These are phyloP conservation scores for Caenorhabditis sulstoni DNA, from an alignment of 2,888 invertebrate genomes.

Conservation along the genomic window DNA sequence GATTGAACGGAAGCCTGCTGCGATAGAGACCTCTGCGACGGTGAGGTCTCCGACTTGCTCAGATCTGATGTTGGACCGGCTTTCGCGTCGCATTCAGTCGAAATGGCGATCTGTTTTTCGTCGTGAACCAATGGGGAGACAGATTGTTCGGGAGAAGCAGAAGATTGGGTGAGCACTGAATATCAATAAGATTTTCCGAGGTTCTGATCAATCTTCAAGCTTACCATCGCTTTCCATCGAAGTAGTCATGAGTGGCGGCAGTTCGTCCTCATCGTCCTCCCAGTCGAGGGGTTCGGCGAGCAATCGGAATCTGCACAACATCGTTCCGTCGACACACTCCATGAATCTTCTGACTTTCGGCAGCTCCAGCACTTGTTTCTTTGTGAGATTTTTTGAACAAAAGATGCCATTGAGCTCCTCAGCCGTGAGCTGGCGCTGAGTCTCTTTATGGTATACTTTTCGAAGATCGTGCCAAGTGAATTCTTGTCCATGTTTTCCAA, in stretches of 20 bases:
- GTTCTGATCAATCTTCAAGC: too few species aligned
- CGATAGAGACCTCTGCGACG: conserved; percentile 36
- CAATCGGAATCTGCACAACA: conserved; percentile 51
- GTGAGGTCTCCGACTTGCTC: conserved; percentile 48
- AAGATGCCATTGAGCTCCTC: conserved; percentile 59
- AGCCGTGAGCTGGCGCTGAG: conserved; percentile 45
- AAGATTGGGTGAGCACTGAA: conserved; percentile 25
- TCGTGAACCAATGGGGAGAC: conserved; percentile 8
- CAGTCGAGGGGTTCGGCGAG: conserved; percentile 20
- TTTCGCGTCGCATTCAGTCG: conserved; percentile 52
- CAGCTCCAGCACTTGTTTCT: conserved; percentile 50
- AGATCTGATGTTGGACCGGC: conserved; percentile 54
- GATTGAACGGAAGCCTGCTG: conserved; percentile 48
- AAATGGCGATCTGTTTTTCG: conserved; percentile 41
- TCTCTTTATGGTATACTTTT: conserved; percentile 58
- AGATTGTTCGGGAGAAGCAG: conserved; percentile 18
- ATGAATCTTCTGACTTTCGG: conserved; percentile 42
- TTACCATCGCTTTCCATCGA: conserved; percentile 36
- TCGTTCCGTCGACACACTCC: conserved; percentile 41
- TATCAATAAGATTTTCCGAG: not conserved
- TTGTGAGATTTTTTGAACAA: conserved; percentile 40
- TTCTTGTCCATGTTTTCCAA: conserved; percentile 37
- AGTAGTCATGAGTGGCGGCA: conserved; percentile 38
- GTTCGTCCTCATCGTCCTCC: conserved; percentile 1
- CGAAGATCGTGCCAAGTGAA: conserved; percentile 60